Conservation (phyloP, 2,888 invertebrate genomes). For the Drosophila macrospina region DNA sequence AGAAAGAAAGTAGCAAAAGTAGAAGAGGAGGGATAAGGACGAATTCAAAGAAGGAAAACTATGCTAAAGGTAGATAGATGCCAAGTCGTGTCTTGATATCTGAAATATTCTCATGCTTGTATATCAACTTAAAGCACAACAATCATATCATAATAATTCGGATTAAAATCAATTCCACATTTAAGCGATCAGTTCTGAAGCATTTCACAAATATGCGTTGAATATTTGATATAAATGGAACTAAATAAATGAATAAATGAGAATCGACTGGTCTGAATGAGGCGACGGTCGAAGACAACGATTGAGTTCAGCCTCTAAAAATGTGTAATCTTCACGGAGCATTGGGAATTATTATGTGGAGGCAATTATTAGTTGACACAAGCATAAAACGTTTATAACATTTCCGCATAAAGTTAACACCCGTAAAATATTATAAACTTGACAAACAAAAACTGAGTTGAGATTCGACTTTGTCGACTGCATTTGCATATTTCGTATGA, state of each 20-base stretch:
- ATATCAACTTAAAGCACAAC: background rate
- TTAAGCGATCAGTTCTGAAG: conserved; percentile 31
- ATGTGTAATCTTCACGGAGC: conserved; percentile 51
- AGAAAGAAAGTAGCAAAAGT: too few relatives aligned
- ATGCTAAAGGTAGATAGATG: background rate
- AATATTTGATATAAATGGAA: conserved; percentile 47
- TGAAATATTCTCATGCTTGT: too few relatives aligned
- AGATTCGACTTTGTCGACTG: conserved; percentile 38
- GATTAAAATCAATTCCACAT: conserved; percentile 21
- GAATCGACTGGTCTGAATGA: background rate
- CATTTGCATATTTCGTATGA: conserved; percentile 77
- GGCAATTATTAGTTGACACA: conserved; percentile 75
- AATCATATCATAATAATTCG: conserved; percentile 10
- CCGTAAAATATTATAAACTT: conserved; percentile 75
- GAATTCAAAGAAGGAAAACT: background rate
- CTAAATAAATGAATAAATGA: conserved; percentile 42
- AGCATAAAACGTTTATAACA: conserved; percentile 71
- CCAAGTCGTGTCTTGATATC: too few relatives aligned
- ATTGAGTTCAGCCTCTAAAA: conserved; percentile 28
- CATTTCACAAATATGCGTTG: conserved; percentile 30
- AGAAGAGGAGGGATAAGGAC: too few relatives aligned
- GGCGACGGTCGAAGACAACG: conserved; percentile 10
- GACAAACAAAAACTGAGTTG: conserved; percentile 60
- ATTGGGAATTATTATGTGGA: conserved; percentile 57
- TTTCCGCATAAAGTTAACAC: conserved; percentile 76